Percentiles rank a stretch among this genome's conserved stretches.
Conservation (phyloP, 2,113 vertebrate genomes). For the Tinamus guttatus region DNA sequence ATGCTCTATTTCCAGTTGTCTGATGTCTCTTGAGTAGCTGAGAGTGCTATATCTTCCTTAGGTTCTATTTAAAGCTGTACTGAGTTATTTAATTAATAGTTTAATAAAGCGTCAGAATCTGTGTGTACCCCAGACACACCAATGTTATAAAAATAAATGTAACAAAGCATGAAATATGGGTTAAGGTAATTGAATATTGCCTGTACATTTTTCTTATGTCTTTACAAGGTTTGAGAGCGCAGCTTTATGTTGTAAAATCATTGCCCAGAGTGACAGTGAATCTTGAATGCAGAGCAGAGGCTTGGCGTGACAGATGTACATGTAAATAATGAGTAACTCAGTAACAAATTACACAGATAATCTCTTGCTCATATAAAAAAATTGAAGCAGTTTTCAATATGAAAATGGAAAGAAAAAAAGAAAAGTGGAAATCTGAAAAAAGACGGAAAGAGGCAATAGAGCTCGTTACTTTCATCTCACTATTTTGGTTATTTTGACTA, state of each 20-base stretch:
- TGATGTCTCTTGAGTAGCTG: neutral
- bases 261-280: neutral
- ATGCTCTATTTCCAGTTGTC: neutral
- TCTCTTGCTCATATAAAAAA: neutral
- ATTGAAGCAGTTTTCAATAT: neutral
- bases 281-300: neutral
- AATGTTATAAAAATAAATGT: neutral
- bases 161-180: neutral
- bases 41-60: neutral
- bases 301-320: neutral
- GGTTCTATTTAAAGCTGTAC: neutral
- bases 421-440: neutral
- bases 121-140: neutral
- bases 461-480: neutral
- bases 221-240: neutral
- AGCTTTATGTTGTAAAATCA: neutral
- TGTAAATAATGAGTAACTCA: neutral
- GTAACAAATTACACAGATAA: neutral
- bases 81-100: neutral
- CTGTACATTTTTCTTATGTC: neutral
- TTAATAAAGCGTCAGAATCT: neutral
- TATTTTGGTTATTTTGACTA: neutral
- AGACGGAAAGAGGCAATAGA: neutral
- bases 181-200: neutral
- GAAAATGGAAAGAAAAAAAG: neutral